Base-by-base conservation (phyloP, 2,888 invertebrate genomes). In the Ptychoptera albimana region DNA sequence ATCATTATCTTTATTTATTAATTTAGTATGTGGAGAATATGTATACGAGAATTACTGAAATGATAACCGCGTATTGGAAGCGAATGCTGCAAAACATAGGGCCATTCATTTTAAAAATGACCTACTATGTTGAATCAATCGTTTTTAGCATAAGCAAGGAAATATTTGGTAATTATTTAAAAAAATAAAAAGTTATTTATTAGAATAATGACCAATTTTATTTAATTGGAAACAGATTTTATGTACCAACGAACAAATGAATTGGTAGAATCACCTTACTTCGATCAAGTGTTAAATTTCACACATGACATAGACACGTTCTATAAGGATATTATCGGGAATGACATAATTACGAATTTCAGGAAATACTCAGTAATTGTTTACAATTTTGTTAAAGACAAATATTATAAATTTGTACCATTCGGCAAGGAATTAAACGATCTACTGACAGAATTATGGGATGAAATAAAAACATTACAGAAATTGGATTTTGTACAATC, bases 271-370 rank as follows among this genome's bases (percentile, higher is more conserved):
- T 83, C 84, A 1, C 82, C 83, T 0, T 87, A 86, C 54, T 88
- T 85, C 57, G 79, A 79, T 51, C 79, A 81, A 53, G 79, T 87
- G 10, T 74, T 82, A 2, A 79, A 82, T 46, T 78, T 88, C 52
- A 82, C 84, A 0, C 82, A 82, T 52, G 85, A 88, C 57, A 66
- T 87, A 50, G 87, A 88, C 56, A 74, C 72, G 45, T 71, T 88
- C 41, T 87, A 86, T 59, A 77, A 77, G 45, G 87, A 88, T 54
- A 70, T 88, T 8, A 73, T 77, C 42, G 75, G 77, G 45, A 82
- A 87, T 57, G 86, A 86, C 54, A 71, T 83, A 0, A 68, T 86
- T 16, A 82, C 82, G 0, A 86, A 84, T 58, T 69, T 86, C 32
- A 77, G 77, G 57, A 87, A 86, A 57, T 88, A 88, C 61, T 72